phyloP scores from a whole-genome alignment of 2,888 invertebrate species.

The Sylvicola cinctus region DNA sequence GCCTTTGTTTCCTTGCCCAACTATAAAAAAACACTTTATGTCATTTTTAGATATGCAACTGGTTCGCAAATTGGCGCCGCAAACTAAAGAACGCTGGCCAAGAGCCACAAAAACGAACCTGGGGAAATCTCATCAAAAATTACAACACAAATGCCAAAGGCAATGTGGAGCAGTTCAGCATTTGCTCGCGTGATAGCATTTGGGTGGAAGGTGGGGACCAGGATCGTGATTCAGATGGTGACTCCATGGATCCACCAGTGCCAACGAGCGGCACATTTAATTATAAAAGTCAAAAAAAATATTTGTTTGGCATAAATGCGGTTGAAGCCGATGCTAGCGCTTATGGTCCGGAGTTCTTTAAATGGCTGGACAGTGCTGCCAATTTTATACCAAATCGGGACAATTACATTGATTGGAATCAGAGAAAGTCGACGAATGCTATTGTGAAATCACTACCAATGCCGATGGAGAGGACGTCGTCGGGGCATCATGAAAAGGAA shows the following conservation, averaged over 20 bases:
- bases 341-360: constrained; percentile 40
- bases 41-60: constrained; percentile 43
- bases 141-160: constrained; percentile 56
- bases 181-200: constrained; percentile 57
- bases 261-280: too few species aligned
- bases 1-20: background rate
- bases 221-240: constrained; percentile 17
- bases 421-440: background rate
- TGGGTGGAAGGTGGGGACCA: constrained; percentile 55
- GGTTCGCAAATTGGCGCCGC: constrained; percentile 69
- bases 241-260: constrained; percentile 5
- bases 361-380: constrained; percentile 57
- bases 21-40: background rate
- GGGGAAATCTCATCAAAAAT: constrained; percentile 46
- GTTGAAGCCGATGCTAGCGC: constrained; percentile 8
- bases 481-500: constrained; percentile 37
- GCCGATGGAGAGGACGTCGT: background rate
- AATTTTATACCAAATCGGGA: constrained; percentile 50
- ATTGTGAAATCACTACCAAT: background rate
- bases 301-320: constrained; percentile 25
- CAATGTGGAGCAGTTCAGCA: constrained; percentile 61
- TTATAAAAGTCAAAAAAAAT: constrained; percentile 37
- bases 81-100: constrained; percentile 55
- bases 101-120: constrained; percentile 44
- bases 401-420: constrained; percentile 44